Conservation (phyloP, 2,113 vertebrate genomes). For the Trichomycterus rosablanca region DNA sequence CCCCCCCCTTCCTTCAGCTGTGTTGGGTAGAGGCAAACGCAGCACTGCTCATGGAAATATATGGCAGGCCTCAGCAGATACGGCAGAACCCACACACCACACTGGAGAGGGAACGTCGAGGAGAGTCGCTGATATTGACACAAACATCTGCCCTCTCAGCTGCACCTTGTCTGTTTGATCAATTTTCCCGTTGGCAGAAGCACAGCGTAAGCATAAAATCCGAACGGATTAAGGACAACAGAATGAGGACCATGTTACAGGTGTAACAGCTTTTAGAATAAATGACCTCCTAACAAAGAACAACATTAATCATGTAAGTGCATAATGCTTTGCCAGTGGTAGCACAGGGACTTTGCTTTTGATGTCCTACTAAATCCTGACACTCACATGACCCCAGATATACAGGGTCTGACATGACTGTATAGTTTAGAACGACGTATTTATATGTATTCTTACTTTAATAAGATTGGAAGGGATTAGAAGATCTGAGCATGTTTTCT, state of each 20-base stretch:
- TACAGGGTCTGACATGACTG: too few relatives aligned
- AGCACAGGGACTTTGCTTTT: not conserved
- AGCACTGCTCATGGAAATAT: too few relatives aligned
- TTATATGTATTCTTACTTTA: too few relatives aligned
- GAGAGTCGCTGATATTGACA: constrained; percentile 10
- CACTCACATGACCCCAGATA: too few relatives aligned
- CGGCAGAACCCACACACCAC: too few relatives aligned
- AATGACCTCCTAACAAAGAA: not conserved
- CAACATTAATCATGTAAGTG: constrained; percentile 36
- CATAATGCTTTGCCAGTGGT: not conserved
- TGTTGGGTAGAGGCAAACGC: constrained; percentile 2
- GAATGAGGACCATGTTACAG: not conserved
- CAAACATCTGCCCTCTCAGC: not conserved
- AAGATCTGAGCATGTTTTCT: too few relatives aligned
- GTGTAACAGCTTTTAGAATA: not conserved
- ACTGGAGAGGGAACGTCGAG: too few relatives aligned
- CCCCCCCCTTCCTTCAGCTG: too few relatives aligned
- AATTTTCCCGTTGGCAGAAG: constrained; percentile 22
- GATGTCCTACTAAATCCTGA: too few relatives aligned
- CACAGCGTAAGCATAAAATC: not conserved
- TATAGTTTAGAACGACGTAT: too few relatives aligned
- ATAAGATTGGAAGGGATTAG: too few relatives aligned
- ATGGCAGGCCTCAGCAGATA: constrained; percentile 41
- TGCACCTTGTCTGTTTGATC: constrained; percentile 5
- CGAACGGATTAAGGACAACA: not conserved